A percentile compares a stretch with the other conserved stretches of the same genome.
Evolutionary conservation across 2,888 invertebrate genomes (phyloP).

Genomic region (Dysmachus trigonus): DNA sequence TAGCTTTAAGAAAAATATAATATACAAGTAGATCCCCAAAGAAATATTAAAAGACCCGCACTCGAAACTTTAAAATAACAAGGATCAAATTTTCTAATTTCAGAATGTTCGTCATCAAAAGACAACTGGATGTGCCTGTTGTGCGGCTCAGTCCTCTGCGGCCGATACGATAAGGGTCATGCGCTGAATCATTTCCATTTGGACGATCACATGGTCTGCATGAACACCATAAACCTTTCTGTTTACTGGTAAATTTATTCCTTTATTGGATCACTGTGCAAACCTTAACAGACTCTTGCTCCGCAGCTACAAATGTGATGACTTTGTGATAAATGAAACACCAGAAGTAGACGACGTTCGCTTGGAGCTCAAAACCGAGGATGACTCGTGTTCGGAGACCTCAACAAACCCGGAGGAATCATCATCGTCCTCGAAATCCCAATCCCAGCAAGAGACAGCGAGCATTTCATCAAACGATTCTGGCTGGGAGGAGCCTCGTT

Average conservation of each 20-base stretch:
- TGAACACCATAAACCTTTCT: constrained; percentile 78
- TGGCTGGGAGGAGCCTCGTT: constrained; percentile 53
- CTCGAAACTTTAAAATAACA: too few relatives aligned
- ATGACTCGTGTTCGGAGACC: constrained; percentile 60
- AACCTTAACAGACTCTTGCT: constrained; percentile 55
- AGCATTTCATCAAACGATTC: constrained; percentile 56
- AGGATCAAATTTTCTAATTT: constrained; percentile 49
- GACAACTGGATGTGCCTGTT: constrained; percentile 82
- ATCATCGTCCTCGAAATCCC: constrained; percentile 50
- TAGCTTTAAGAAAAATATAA: too few relatives aligned
- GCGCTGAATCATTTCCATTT: constrained; percentile 76
- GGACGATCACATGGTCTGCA: constrained; percentile 75
- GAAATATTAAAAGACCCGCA: too few relatives aligned
- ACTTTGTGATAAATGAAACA: constrained; percentile 79
- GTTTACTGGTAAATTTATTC: constrained; percentile 73
- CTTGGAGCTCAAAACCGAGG: constrained; percentile 64
- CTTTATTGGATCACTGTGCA: background rate
- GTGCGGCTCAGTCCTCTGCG: constrained; percentile 79
- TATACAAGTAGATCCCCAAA: too few relatives aligned
- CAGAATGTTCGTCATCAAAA: constrained; percentile 72
- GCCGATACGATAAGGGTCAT: constrained; percentile 80
- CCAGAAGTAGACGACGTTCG: constrained; percentile 70
- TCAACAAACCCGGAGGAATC: constrained; percentile 53
- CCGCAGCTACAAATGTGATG: constrained; percentile 79
- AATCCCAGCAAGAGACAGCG: constrained; percentile 54